Percentiles rank a stretch among this genome's conserved stretches.
phyloP scores from a whole-genome alignment of 92 coral and sea anemone genomes.

The Zoanthus gigantus region DNA sequence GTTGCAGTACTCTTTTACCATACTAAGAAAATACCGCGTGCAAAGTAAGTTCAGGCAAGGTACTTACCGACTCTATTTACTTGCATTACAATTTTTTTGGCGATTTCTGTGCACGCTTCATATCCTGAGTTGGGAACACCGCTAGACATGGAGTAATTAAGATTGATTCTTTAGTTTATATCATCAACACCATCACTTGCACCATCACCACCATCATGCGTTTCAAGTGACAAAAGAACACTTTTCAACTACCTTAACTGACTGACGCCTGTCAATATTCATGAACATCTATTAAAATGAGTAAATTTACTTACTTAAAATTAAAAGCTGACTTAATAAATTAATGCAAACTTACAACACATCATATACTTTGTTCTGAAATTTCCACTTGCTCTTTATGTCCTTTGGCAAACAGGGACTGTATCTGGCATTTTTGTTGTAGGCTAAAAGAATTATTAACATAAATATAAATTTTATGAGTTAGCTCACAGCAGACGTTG shows the following conservation, averaged over 20 bases:
- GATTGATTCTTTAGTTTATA: not conserved
- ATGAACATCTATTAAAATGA: too few relatives aligned
- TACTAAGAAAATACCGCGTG: not conserved
- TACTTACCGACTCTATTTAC: slow-evolving; percentile 86
- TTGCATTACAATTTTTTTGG: slow-evolving; percentile 64
- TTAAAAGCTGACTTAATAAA: not conserved
- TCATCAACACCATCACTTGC: too few relatives aligned
- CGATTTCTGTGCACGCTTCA: slow-evolving; percentile 71
- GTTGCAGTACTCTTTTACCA: not conserved
- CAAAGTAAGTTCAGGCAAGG: not conserved
- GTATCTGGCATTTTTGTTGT: slow-evolving; percentile 60
- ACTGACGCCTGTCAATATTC: too few relatives aligned
- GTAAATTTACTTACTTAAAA: too few relatives aligned
- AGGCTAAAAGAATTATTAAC: slow-evolving; percentile 20
- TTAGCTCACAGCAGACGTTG: too few relatives aligned
- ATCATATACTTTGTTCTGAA: slow-evolving; percentile 69
- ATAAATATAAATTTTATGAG: too few relatives aligned
- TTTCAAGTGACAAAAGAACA: too few relatives aligned
- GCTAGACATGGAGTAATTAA: slow-evolving; percentile 43
- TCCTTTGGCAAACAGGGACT: slow-evolving; percentile 83
- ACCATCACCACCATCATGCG: too few relatives aligned
- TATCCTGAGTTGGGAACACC: slow-evolving; percentile 80
- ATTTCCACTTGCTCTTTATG: slow-evolving; percentile 71
- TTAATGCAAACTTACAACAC: slow-evolving; percentile 63
- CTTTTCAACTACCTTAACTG: too few relatives aligned